These are phyloP conservation scores for Loripinus fragilis DNA, from an alignment of 2,888 invertebrate genomes.

Conservation along the genomic window DNA sequence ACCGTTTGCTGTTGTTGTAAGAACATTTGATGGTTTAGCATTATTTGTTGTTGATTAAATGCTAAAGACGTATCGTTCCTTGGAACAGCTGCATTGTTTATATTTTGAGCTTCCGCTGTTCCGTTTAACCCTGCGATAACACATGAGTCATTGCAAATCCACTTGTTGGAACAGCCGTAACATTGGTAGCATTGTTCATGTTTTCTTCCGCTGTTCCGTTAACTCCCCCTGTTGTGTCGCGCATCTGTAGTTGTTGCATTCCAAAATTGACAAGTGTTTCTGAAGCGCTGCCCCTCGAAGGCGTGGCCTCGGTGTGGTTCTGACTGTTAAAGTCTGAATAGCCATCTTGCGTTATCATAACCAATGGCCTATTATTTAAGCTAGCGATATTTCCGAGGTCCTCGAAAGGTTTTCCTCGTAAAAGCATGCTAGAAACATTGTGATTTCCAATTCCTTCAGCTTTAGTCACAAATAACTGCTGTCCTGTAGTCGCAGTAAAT, in stretches of 20 bases:
- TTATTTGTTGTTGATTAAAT: no score
- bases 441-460: neutral
- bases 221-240: neutral
- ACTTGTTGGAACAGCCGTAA: neutral
- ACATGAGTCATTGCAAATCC: neutral
- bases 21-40: no score
- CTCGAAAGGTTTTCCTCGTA: constrained; percentile 13
- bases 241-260: neutral
- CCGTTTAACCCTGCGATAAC: neutral
- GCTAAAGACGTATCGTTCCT: no score
- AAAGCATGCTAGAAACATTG: neutral
- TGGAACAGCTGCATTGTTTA: no score
- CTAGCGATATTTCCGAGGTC: no score
- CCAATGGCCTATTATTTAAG: neutral
- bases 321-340: neutral
- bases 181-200: neutral
- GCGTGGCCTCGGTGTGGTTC: neutral
- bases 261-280: neutral
- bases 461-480: neutral
- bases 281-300: neutral
- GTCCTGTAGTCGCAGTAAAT: neutral
- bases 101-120: no score
- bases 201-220: constrained; percentile 12
- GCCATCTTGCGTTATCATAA: neutral
- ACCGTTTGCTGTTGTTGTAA: no score